These are phyloP conservation scores for Salticus scenicus DNA, from an alignment of 2,888 invertebrate species.

Conservation along the genomic window DNA sequence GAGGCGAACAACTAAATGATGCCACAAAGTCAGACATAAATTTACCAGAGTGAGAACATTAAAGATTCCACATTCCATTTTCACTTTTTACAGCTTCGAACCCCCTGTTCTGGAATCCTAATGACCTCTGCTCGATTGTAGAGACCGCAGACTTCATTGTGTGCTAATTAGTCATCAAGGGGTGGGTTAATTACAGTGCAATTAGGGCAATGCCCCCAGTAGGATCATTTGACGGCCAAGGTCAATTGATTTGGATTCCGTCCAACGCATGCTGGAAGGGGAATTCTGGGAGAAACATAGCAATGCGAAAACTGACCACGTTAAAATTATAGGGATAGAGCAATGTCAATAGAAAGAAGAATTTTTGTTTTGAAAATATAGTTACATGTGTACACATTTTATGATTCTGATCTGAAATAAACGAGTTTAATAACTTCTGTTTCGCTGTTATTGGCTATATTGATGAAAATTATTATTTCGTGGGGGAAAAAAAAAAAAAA, in stretches of 20 bases:
- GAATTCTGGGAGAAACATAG: background rate
- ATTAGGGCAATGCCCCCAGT: conserved; percentile 42
- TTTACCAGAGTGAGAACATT: conserved; percentile 4
- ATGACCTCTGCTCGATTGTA: background rate
- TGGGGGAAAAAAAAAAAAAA: no score
- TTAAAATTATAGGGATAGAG: no score
- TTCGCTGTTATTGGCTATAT: no score
- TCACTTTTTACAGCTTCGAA: background rate
- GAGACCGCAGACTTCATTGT: conserved; percentile 58
- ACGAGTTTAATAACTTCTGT: no score
- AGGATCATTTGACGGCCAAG: conserved; percentile 11
- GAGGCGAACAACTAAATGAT: background rate
- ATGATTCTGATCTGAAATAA: no score
- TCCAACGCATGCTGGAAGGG: background rate
- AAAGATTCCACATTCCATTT: conserved; percentile 15
- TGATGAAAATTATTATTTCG: no score
- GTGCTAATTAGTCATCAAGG: conserved; percentile 48
- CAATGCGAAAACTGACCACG: background rate
- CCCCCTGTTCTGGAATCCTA: background rate
- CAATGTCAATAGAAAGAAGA: no score
- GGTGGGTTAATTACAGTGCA: conserved; percentile 60
- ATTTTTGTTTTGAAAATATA: no score
- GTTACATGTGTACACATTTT: no score
- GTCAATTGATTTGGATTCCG: conserved; percentile 20
- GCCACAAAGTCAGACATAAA: background rate